Percentiles rank a stretch among this genome's conserved stretches.
These are phyloP conservation scores for Psittacula cyanocephala DNA, from an alignment of 2,113 vertebrate genomes.

Conservation along the genomic window DNA sequence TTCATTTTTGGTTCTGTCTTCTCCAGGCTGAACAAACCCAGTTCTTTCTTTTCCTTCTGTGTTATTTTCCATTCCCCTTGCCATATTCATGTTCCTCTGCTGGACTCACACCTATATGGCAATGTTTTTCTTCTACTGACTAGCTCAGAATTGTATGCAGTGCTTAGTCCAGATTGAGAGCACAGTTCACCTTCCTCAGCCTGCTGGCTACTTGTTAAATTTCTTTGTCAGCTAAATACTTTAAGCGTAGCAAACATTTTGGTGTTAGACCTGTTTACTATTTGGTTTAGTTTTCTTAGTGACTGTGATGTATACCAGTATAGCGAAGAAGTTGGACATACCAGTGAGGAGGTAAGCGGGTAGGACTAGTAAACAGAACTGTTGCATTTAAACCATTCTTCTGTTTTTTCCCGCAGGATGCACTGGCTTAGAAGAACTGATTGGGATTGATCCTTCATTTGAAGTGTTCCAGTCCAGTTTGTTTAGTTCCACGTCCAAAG, in stretches of 20 bases:
- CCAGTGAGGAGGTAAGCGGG: background rate
- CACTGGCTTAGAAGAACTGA: constrained; percentile 92
- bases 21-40: background rate
- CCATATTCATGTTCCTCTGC: background rate
- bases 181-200: background rate
- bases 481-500: constrained; percentile 85
- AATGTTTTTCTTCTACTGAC: background rate
- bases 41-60: background rate
- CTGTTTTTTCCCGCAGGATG: constrained; percentile 78
- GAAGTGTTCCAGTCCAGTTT: constrained; percentile 85
- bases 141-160: background rate
- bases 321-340: background rate
- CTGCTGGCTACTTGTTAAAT: background rate
- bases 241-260: background rate
- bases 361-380: background rate
- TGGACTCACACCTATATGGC: background rate
- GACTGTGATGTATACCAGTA: background rate
- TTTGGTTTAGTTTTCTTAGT: background rate
- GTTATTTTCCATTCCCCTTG: background rate
- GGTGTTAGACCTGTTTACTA: background rate
- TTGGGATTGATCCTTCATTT: constrained; percentile 89
- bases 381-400: background rate
- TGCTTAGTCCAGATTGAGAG: background rate
- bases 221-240: background rate
- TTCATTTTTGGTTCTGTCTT: background rate